A percentile compares a stretch with the other conserved stretches of the same genome.
Conservation (phyloP, 2,888 invertebrate genomes). For the Scelioninae gen. 2 region DNA sequence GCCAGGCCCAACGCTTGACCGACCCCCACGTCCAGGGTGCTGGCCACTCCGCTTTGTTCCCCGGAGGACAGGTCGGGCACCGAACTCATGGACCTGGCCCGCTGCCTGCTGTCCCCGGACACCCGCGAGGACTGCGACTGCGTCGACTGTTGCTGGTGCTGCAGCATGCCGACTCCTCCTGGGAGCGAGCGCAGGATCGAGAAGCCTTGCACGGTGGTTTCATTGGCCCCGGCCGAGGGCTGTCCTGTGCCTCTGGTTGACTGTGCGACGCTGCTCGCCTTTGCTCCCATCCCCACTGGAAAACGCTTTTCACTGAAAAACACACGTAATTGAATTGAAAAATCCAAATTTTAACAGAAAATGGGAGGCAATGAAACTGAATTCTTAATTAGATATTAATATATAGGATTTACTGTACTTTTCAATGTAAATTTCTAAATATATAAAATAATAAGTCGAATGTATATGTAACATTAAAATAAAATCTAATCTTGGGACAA, state of each 20-base stretch:
- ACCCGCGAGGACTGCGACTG: conserved; percentile 72
- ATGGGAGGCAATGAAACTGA: too few species aligned
- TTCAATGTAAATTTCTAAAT: too few species aligned
- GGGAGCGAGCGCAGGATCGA: conserved; percentile 82
- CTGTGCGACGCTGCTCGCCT: conserved; percentile 84
- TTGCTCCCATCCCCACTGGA: conserved; percentile 90
- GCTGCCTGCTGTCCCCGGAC: conserved; percentile 78
- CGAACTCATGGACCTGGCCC: conserved; percentile 88
- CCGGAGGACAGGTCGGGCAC: conserved; percentile 83
- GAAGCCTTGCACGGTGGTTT: conserved; percentile 79
- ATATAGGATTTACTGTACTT: too few species aligned
- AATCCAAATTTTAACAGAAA: too few species aligned
- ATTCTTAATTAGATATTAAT: too few species aligned
- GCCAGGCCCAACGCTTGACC: conserved; percentile 82
- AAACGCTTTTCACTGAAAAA: too few species aligned
- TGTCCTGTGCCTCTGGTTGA: conserved; percentile 78
- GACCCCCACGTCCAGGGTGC: conserved; percentile 80
- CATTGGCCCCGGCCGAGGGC: conserved; percentile 85
- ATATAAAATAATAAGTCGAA: too few species aligned
- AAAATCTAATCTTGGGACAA: too few species aligned
- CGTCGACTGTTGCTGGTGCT: conserved; percentile 77
- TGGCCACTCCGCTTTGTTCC: conserved; percentile 81
- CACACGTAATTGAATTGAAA: too few species aligned
- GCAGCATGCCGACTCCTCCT: conserved; percentile 84
- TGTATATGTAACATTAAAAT: too few species aligned